Base-by-base conservation (phyloP, 2,797 vertebrate genomes). In the Odontamblyopus lacepedii region DNA sequence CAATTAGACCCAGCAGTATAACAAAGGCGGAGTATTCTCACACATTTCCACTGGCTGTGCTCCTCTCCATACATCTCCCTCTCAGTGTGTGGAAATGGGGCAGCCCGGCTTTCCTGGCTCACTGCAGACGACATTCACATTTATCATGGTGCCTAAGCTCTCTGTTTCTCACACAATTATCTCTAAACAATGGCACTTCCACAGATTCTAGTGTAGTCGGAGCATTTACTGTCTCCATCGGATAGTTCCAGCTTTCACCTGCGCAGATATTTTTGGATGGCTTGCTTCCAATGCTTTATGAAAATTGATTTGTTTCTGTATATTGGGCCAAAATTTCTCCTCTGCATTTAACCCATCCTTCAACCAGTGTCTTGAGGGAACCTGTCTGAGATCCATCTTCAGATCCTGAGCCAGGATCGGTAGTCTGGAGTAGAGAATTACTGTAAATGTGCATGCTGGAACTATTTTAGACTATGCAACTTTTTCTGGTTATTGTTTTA, bases 131-230 rank as follows among this genome's bases (percentile, higher is more conserved):
- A 85, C 78, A 76, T 75, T 80, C 81, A 83, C 90, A 92, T 94
- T 92, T 79, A 93, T 93, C 92, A 92, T 68, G 70, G 78, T 85
- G 82, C 86, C 77, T 75, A 84, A 87, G 79, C 78, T 81, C 86
- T 85, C 88, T 88, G 87, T 91, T 91, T 87, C 83, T 38, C 81
- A 87, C 78, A 80, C 85, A 88, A 90, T 92, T 91, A 90, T 86
- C 83, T 79, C 77, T 75, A 86, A 91, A 91, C 90, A 91, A 90
- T 83, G 88, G 82, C 79, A 82, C 76, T 75, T 67, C 73, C 71
- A 76, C 77, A 85, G 66, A 87, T 83, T 65, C 82, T 35, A 76
- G 69, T 63, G 60, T 70, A 67, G 78, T 78, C 63, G 71, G 72
- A 79, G n/a, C 35, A 0, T 85, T 87, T 82, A 74, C 77, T 71